Evolutionary conservation across 1,140 invertebrate species (phyloP), one percentile per base, ranked within the genome.

Genomic region (Neuroterus valhalla): DNA sequence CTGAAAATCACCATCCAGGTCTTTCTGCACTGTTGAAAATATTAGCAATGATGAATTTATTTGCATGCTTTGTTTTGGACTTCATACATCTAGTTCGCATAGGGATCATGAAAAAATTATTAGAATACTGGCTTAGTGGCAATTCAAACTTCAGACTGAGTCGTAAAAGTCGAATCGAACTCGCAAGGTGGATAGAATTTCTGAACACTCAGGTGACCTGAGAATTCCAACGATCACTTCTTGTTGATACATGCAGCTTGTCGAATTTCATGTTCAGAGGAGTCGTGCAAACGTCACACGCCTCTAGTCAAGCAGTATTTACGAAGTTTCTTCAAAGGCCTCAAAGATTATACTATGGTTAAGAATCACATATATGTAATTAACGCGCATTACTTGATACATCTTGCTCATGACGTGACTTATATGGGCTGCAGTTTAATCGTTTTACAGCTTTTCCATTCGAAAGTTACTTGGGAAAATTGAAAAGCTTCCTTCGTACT

Each of bases 241-340:
- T 75, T 81, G 31, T 69, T 81, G 68, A 42, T 78, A 31, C 77
- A 81, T 46, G 17, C 45, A 2, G 72, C 75, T 45, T 75, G 50
- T 68, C n/a, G 78, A 74, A 77, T 80, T 70, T 73, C 77, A 73
- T 80, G 76, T 66, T 55, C n/a, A 14, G 19, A 77, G 4, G 48
- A 78, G 46, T 45, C 67, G 42, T 42, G 72, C 38, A 21, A 72
- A 14, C 62, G 1, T 66, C 72, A 71, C 50, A 75, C 72, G 19
- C 21, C 70, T 23, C 67, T 67, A 44, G 77, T 74, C 50, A 76
- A 76, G 69, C 68, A 70, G 15, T 79, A 76, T 70, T 66, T 76
- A 14, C n/a, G 43, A 71, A 42, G 50, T 42, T 76, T 76, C 43
- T 21, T 76, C n/a, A 44, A 50, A 10, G 15, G 43, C 2, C 52